These are phyloP conservation scores for Silurus meridionalis DNA, from an alignment of 2,113 vertebrate genomes.

Conservation along the genomic window DNA sequence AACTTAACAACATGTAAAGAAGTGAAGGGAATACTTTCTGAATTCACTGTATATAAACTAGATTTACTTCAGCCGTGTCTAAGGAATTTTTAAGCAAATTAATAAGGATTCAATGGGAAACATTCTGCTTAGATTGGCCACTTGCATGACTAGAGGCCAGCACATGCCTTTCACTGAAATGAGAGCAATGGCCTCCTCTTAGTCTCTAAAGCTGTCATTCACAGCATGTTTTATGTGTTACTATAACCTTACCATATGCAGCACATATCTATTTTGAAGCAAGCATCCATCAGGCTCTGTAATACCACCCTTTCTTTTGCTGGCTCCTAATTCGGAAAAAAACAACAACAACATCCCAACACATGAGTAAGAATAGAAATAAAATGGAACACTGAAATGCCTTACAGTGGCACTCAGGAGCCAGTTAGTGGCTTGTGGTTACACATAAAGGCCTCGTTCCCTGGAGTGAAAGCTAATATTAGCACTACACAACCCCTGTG, in stretches of 20 bases:
- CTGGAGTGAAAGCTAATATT: constrained; percentile 42
- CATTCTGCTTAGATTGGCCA: not conserved
- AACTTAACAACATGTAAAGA: too few species aligned
- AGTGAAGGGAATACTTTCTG: too few species aligned
- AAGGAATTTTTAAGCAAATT: not conserved
- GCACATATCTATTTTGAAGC: constrained; percentile 30
- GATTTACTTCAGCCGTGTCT: not conserved
- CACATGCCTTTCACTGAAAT: constrained; percentile 12
- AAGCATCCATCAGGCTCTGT: constrained; percentile 24
- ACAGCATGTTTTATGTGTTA: constrained; percentile 19
- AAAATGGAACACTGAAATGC: constrained; percentile 10
- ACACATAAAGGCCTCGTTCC: constrained; percentile 18
- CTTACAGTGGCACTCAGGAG: constrained; percentile 20
- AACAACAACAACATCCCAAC: not conserved
- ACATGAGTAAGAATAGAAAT: constrained; percentile 20
- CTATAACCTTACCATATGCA: constrained; percentile 23
- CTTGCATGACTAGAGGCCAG: not conserved
- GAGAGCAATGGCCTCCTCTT: not conserved
- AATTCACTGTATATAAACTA: not conserved
- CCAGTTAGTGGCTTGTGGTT: constrained; percentile 40
- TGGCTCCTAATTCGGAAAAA: constrained; percentile 30
- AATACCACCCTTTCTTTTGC: constrained; percentile 20
- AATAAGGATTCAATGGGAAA: not conserved
- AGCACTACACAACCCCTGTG: not conserved
- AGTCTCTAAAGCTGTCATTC: constrained; percentile 29